These are phyloP conservation scores for Zosterops lateralis DNA, from an alignment of 2,113 vertebrate species.

Conservation along the genomic window DNA sequence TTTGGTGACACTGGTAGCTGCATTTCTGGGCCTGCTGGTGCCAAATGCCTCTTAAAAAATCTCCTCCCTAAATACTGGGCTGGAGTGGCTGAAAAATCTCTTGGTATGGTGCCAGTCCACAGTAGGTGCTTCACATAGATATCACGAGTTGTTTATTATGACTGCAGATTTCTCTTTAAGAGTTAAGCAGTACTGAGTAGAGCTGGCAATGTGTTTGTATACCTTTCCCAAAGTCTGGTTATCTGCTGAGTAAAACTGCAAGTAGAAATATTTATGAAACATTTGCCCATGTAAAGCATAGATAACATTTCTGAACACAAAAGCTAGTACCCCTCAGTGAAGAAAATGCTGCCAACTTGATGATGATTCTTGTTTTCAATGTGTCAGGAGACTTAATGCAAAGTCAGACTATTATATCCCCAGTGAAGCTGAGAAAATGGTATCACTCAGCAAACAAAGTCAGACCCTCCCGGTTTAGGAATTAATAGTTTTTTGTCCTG, in stretches of 20 bases:
- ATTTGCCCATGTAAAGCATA: background rate
- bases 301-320: background rate
- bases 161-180: background rate
- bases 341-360: background rate
- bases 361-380: background rate
- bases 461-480: background rate
- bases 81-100: background rate
- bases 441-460: background rate
- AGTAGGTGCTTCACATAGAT: background rate
- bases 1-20: background rate
- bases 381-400: background rate
- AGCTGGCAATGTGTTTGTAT: background rate
- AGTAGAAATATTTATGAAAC: constrained; percentile 11
- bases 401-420: background rate
- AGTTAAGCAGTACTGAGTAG: background rate
- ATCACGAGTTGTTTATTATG: background rate
- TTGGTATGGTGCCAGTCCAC: background rate
- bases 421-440: background rate
- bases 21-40: background rate
- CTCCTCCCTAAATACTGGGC: background rate
- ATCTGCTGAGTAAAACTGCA: background rate
- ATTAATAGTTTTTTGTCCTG: background rate
- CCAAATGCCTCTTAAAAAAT: background rate
- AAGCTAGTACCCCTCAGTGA: background rate
- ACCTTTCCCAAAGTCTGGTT: background rate